Evolutionary conservation across 2,888 invertebrate genomes (phyloP).

Genomic region (Leptogaster cylindrica): DNA sequence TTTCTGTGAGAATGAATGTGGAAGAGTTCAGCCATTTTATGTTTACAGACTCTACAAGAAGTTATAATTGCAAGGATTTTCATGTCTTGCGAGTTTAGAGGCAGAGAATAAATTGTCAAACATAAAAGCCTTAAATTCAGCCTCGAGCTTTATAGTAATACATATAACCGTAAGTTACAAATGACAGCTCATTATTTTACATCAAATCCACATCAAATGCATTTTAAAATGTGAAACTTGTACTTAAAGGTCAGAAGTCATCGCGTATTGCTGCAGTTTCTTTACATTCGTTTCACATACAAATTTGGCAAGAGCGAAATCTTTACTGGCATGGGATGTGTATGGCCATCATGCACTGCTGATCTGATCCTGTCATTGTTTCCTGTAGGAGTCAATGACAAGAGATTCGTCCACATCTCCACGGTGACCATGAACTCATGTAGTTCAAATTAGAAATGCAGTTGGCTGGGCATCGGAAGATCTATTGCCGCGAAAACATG

Average conservation of each 20-base stretch:
- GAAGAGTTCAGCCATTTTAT: too few relatives aligned
- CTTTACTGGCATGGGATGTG: not conserved
- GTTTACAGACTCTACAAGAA: too few relatives aligned
- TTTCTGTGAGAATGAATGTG: too few relatives aligned
- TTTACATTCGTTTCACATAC: too few relatives aligned
- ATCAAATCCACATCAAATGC: not conserved
- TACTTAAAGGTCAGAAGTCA: constrained; percentile 10
- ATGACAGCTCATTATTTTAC: not conserved
- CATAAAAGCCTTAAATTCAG: too few relatives aligned
- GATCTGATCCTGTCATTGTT: constrained; percentile 31
- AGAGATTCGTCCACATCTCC: not conserved
- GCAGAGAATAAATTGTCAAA: too few relatives aligned
- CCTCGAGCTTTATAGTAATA: too few relatives aligned
- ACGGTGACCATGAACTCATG: not conserved
- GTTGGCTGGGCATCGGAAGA: constrained; percentile 30
- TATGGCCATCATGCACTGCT: constrained; percentile 9
- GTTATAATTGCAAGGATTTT: not conserved
- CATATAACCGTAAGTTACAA: too few relatives aligned
- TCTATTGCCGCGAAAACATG: constrained; percentile 29
- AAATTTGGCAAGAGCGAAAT: not conserved
- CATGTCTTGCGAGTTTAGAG: not conserved
- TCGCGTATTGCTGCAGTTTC: too few relatives aligned
- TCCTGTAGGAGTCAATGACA: constrained; percentile 19
- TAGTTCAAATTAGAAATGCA: constrained; percentile 32
- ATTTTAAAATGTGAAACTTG: constrained; percentile 1